phyloP scores from a whole-genome alignment of 1,140 invertebrate genomes.

The Conus ventricosus region DNA sequence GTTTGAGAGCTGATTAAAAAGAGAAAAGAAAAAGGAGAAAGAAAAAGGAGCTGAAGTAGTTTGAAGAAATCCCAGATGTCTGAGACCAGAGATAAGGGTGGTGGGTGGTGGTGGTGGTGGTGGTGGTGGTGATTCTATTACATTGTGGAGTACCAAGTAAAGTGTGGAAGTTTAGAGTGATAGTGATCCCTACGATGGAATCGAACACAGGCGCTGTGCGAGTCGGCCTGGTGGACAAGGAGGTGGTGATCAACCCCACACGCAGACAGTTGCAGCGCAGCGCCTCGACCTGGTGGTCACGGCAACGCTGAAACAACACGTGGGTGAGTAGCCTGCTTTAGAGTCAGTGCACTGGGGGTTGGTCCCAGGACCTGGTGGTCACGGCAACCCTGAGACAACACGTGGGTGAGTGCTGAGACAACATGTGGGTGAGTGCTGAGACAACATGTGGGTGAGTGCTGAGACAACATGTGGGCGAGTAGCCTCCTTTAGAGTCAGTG shows the following conservation, averaged over 20 bases:
- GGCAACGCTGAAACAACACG: slow-evolving; percentile 84
- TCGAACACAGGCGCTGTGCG: slow-evolving; percentile 82
- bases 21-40: too few relatives aligned
- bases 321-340: slow-evolving; percentile 76
- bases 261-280: slow-evolving; percentile 85
- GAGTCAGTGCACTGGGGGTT: background rate
- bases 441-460: slow-evolving; percentile 83
- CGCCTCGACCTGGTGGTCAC: slow-evolving; percentile 90
- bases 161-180: too few relatives aligned
- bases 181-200: background rate
- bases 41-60: too few relatives aligned
- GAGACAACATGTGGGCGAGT: slow-evolving; percentile 83
- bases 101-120: too few relatives aligned
- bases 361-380: slow-evolving; percentile 88
- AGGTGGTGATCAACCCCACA: slow-evolving; percentile 91
- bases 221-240: slow-evolving; percentile 85
- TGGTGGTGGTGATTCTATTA: too few relatives aligned
- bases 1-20: too few relatives aligned
- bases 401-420: slow-evolving; percentile 82
- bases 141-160: too few relatives aligned
- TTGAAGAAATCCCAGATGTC: too few relatives aligned
- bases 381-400: slow-evolving; percentile 85
- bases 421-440: slow-evolving; percentile 81
- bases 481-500: background rate
- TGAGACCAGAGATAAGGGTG: too few relatives aligned